Conservation (phyloP, 2,888 invertebrate genomes). For the Leuctra nigra region DNA sequence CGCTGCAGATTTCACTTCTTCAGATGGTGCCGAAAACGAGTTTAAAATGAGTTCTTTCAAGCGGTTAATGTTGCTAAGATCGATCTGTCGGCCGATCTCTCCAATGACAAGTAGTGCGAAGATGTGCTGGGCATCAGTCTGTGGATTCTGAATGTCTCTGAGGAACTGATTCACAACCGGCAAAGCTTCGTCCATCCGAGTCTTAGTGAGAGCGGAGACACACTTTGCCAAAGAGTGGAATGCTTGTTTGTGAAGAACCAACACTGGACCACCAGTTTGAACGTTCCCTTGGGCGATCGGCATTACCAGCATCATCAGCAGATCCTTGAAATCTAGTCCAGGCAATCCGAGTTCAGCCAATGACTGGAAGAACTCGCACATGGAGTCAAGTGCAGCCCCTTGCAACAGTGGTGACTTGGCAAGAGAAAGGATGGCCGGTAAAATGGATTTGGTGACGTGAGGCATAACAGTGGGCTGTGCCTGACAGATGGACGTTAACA, state of each 20-base stretch:
- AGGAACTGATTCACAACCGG: conserved; percentile 60
- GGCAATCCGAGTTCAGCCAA: conserved; percentile 76
- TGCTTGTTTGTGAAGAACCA: conserved; percentile 46
- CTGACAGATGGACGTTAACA: conserved; percentile 75
- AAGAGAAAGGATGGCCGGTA: conserved; percentile 78
- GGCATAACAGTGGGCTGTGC: conserved; percentile 72
- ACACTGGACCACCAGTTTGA: not conserved
- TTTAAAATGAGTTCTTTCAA: conserved; percentile 73
- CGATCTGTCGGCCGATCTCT: conserved; percentile 91
- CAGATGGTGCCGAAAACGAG: conserved; percentile 85
- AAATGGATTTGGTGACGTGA: conserved; percentile 62
- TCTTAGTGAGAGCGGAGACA: conserved; percentile 86
- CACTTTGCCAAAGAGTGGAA: conserved; percentile 96
- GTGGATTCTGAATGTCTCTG: conserved; percentile 62
- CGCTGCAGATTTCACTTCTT: conserved; percentile 96
- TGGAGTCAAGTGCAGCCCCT: conserved; percentile 85
- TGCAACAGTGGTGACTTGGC: conserved; percentile 89
- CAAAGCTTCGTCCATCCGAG: conserved; percentile 63
- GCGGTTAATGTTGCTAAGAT: conserved; percentile 67
- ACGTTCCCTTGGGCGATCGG: conserved; percentile 51
- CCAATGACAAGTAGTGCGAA: conserved; percentile 93
- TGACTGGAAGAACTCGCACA: conserved; percentile 90
- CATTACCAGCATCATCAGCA: conserved; percentile 68
- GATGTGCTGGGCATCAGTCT: conserved; percentile 75
- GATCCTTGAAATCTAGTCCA: conserved; percentile 71